Evolutionary conservation across 2,888 invertebrate species (phyloP), one percentile per base, ranked within the genome.

Genomic region (Leptinotarsa tumamoca): DNA sequence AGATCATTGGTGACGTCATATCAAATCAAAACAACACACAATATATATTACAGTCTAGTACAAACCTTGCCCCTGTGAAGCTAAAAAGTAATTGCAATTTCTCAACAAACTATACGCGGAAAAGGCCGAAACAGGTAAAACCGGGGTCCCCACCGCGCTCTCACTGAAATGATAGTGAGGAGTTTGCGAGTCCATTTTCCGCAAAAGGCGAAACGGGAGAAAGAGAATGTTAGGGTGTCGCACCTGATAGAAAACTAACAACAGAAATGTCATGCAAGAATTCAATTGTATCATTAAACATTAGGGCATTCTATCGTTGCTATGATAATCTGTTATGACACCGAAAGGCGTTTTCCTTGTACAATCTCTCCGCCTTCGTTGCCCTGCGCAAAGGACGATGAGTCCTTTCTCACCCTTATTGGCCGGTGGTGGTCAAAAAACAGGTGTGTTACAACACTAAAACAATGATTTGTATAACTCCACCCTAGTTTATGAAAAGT

Each of bases 11-110:
- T 43, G 33, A 43, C 18, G 54, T 10, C 3, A 18, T 2, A 54
- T 18, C 10, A 54, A 54, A 54, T 10, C 7, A 54, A 54, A 54
- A 54, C 18, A 54, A 5, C 54, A 54, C 54, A 4, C 18, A 7
- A 5, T 18, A 21, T 58, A 18, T 27, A n/a, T 10, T 10, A 10
- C 49, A 58, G 4, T 27, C 21, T 14, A 15, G 18, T 79, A 80
- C 80, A 63, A 72, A 92, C 93, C 93, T 87, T 92, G 89, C 18
- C 79, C 72, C 70, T 81, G 82, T 18, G 91, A 91, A 27, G 91
- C 89, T 21, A 93, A 86, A 78, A 94, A 90, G 77, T 93, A 91
- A 86, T 93, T 94, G 87, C 93, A 93, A 80, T 91, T 93, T 74
- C 92, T 89, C 43, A 94, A 87, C 15, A 94, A 88, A 79, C 92